phyloP scores from a whole-genome alignment of 2,797 vertebrate genomes.

The Acipenser ruthenus region DNA sequence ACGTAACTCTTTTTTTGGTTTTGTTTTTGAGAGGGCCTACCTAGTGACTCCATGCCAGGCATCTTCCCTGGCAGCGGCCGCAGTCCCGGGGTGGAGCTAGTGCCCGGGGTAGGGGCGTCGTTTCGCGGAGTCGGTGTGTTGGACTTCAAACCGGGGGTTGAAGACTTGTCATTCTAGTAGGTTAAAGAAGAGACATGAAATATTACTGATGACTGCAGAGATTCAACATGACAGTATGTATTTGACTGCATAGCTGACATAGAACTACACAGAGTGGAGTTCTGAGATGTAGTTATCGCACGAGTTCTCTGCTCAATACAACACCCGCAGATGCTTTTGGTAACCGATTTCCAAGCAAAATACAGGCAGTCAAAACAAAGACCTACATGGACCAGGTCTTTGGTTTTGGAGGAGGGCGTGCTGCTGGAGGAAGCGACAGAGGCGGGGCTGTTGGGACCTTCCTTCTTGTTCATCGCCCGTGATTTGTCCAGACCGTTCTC shows the following conservation, averaged over 20 bases:
- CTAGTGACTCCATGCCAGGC: constrained; percentile 79
- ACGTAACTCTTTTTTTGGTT: no score
- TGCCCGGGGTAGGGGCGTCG: constrained; percentile 84
- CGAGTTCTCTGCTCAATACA: constrained; percentile 27
- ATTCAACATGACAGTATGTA: no score
- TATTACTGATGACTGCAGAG: no score
- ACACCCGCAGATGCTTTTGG: constrained; percentile 29
- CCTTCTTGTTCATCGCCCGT: constrained; percentile 75
- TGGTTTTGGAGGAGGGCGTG: constrained; percentile 92
- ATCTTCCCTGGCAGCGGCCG: constrained; percentile 81
- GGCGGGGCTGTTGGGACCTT: constrained; percentile 86
- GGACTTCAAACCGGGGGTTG: constrained; percentile 87
- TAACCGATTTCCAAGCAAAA: constrained; percentile 13
- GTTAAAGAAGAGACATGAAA: constrained; percentile 14
- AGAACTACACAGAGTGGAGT: no score
- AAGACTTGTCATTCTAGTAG: constrained; percentile 86
- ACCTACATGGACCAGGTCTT: constrained; percentile 85
- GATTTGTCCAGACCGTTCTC: constrained; percentile 90
- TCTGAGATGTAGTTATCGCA: constrained; percentile 8
- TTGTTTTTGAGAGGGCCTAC: constrained; percentile 41
- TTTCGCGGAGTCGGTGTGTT: constrained; percentile 89
- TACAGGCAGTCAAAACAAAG: constrained; percentile 16
- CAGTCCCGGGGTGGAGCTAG: constrained; percentile 85
- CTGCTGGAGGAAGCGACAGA: constrained; percentile 93
- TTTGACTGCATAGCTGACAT: no score